A percentile compares a stretch with the other conserved stretches of the same genome.
phyloP scores from a whole-genome alignment of 1,140 invertebrate species.

The Daktulosphaira vitifoliae region DNA sequence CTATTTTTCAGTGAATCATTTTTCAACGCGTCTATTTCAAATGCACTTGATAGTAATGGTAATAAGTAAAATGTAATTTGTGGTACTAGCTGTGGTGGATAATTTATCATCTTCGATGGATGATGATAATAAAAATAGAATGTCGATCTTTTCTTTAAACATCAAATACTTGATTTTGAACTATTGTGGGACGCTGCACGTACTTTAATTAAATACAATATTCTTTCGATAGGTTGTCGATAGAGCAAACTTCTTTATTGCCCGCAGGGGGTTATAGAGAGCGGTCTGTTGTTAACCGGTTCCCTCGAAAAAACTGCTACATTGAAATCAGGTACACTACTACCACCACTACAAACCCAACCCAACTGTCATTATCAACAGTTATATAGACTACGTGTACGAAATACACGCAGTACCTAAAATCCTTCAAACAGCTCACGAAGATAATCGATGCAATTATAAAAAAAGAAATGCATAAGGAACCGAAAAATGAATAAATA shows the following conservation, averaged over 20 bases:
- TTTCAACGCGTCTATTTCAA: too few relatives aligned
- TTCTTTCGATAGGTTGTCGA: too few relatives aligned
- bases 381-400: neutral
- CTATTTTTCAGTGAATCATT: too few relatives aligned
- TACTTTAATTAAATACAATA: slow-evolving; percentile 20
- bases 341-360: neutral
- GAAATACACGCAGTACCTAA: neutral
- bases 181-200: neutral
- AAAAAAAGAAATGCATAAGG: too few relatives aligned
- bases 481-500: too few relatives aligned
- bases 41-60: too few relatives aligned
- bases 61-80: too few relatives aligned
- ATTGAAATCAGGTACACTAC: neutral
- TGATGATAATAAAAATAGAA: slow-evolving; percentile 3
- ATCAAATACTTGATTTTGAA: neutral
- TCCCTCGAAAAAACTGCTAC: neutral
- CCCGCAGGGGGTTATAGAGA: neutral
- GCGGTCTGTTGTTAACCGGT: slow-evolving; percentile 5
- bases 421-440: neutral
- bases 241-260: neutral
- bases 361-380: neutral
- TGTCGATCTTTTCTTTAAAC: slow-evolving; percentile 12
- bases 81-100: neutral
- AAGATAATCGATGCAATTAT: too few relatives aligned
- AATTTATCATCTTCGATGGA: slow-evolving; percentile 20